These are phyloP conservation scores for Dreissena rostriformis DNA, from an alignment of 1,140 invertebrate genomes.

Conservation along the genomic window DNA sequence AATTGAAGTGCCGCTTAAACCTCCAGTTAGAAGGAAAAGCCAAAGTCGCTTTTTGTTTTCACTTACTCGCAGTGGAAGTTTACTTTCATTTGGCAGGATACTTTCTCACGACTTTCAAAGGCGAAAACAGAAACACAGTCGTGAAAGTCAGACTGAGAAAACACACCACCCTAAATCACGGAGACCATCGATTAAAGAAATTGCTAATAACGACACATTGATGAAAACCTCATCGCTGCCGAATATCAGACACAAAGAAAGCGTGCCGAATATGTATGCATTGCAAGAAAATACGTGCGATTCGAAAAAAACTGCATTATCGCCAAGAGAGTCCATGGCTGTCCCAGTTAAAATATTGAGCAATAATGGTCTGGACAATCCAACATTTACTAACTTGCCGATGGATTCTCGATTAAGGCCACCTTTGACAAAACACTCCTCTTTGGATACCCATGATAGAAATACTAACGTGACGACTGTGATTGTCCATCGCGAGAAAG, in stretches of 20 bases:
- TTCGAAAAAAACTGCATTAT: slow-evolving; percentile 2
- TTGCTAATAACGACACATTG: slow-evolving; percentile 62
- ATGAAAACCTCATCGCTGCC: slow-evolving; percentile 75
- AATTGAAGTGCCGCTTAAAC: slow-evolving; percentile 67
- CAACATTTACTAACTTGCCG: slow-evolving; percentile 59
- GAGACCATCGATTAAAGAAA: slow-evolving; percentile 26
- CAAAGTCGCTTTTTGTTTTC: slow-evolving; percentile 41
- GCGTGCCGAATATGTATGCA: slow-evolving; percentile 33
- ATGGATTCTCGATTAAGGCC: slow-evolving; percentile 25
- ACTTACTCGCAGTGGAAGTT: slow-evolving; percentile 39
- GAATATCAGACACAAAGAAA: slow-evolving; percentile 68
- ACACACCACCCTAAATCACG: slow-evolving; percentile 40
- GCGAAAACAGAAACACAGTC: slow-evolving; percentile 29
- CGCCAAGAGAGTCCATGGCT: slow-evolving; percentile 42
- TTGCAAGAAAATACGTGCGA: not conserved
- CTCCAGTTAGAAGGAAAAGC: slow-evolving; percentile 20
- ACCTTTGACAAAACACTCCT: slow-evolving; percentile 43
- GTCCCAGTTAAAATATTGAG: slow-evolving; percentile 21
- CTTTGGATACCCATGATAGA: slow-evolving; percentile 41
- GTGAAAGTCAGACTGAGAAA: slow-evolving; percentile 52
- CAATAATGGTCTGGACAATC: slow-evolving; percentile 61
- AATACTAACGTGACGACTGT: slow-evolving; percentile 51
- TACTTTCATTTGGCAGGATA: slow-evolving; percentile 35
- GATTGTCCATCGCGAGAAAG: slow-evolving; percentile 32
- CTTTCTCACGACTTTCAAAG: slow-evolving; percentile 64